phyloP scores from a whole-genome alignment of 2,888 invertebrate genomes.

The Catocala nupta region DNA sequence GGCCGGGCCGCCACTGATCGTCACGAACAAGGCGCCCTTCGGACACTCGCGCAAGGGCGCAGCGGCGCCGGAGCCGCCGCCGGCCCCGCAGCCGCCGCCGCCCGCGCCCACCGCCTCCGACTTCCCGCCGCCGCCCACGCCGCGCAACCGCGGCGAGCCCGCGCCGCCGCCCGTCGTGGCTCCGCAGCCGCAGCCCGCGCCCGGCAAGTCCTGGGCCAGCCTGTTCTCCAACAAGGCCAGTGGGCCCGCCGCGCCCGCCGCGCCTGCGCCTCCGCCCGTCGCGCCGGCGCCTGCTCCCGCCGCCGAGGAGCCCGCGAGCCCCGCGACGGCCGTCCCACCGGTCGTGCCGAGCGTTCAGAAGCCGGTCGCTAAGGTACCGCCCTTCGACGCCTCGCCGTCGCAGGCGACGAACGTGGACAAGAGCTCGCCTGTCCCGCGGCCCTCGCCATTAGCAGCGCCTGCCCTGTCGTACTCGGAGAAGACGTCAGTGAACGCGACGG shows the following conservation, averaged over 20 bases:
- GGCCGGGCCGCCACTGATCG: constrained; percentile 81
- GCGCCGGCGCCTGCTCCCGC: constrained; percentile 54
- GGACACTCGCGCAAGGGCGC: constrained; percentile 76
- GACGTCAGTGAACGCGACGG: constrained; percentile 42
- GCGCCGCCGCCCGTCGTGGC: constrained; percentile 66
- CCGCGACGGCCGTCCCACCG: constrained; percentile 64
- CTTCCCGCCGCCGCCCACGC: constrained; percentile 83
- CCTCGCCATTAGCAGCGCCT: constrained; percentile 45
- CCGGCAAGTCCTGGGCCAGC: constrained; percentile 90
- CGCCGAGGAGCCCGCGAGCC: constrained; percentile 71
- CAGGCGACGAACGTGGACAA: constrained; percentile 69
- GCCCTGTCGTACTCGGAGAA: constrained; percentile 70
- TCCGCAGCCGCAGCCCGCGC: constrained; percentile 76
- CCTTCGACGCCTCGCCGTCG: constrained; percentile 85
- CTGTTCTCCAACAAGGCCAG: constrained; percentile 84
- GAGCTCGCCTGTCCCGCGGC: constrained; percentile 56
- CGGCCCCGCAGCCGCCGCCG: constrained; percentile 77
- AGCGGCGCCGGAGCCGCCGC: constrained; percentile 68
- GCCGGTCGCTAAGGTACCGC: constrained; percentile 89
- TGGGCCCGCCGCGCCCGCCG: constrained; percentile 47
- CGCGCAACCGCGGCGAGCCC: constrained; percentile 75
- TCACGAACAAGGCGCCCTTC: constrained; percentile 82
- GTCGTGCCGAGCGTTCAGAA: constrained; percentile 75
- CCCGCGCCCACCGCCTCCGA: constrained; percentile 84
- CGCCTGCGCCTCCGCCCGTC: constrained; percentile 54